Conservation (phyloP, 2,797 vertebrate genomes). For the Peromyscus aztecus region DNA sequence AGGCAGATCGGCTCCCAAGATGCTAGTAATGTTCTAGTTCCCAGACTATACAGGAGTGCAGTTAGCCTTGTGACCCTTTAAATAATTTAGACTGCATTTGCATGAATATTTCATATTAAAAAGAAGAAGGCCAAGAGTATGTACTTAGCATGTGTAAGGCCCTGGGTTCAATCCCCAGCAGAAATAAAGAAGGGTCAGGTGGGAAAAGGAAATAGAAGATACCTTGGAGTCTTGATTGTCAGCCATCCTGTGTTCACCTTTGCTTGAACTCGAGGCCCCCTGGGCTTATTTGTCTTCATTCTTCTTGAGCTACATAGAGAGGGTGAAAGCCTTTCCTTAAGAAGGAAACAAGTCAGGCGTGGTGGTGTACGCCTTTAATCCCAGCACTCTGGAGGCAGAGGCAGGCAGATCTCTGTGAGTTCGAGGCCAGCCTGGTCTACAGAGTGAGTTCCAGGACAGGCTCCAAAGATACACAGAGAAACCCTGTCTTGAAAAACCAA, state of each 20-base stretch:
- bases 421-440: not conserved
- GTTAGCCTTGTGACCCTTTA: not conserved
- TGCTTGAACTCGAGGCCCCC: not conserved
- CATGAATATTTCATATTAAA: conserved; percentile 22
- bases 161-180: not conserved
- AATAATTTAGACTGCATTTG: not conserved
- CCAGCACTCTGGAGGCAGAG: not conserved
- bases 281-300: conserved; percentile 23
- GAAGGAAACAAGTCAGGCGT: not conserved
- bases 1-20: not conserved
- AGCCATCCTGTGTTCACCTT: not conserved
- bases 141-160: not conserved
- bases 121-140: not conserved
- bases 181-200: not conserved
- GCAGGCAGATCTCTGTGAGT: not conserved
- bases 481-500: not conserved
- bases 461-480: not conserved
- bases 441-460: not conserved
- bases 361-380: no score
- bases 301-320: not conserved
- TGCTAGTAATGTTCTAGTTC: not conserved
- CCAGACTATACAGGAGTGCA: not conserved
- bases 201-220: not conserved
- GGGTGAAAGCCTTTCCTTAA: conserved; percentile 3
- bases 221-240: not conserved